These are phyloP conservation scores for Mugil cephalus DNA, from an alignment of 2,113 vertebrate genomes.

Conservation along the genomic window DNA sequence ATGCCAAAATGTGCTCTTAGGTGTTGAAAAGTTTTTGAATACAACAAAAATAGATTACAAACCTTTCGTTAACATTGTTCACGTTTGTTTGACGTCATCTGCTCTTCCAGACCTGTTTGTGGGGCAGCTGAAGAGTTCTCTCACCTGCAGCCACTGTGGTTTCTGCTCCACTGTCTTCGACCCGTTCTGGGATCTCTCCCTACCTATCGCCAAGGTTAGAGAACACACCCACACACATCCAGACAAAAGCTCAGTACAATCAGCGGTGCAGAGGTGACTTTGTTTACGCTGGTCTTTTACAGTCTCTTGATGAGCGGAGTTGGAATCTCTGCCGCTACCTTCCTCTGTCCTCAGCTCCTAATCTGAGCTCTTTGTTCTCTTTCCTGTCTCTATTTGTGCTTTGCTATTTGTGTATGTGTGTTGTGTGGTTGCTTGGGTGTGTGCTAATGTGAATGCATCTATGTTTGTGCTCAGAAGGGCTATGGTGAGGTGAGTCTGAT, in stretches of 20 bases:
- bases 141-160: constrained; percentile 95
- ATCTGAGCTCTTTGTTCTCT: constrained; percentile 39
- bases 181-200: constrained; percentile 98
- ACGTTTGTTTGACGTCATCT: not conserved
- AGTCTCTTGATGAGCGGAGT: not conserved
- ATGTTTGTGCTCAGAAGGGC: constrained; percentile 87
- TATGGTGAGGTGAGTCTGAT: constrained; percentile 94
- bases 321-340: not conserved
- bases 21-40: not conserved
- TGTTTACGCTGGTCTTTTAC: not conserved
- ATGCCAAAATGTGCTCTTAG: not conserved
- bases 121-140: constrained; percentile 96
- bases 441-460: constrained; percentile 61
- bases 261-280: not conserved
- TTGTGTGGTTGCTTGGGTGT: constrained; percentile 29
- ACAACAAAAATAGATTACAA: too few relatives aligned
- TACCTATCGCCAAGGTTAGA: constrained; percentile 95
- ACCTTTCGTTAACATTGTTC: too few relatives aligned
- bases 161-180: constrained; percentile 98
- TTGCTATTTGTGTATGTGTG: constrained; percentile 30
- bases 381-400: constrained; percentile 39
- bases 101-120: constrained; percentile 91
- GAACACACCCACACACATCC: constrained; percentile 22
- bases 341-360: constrained; percentile 18
- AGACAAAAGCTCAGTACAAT: constrained; percentile 18